Conservation (phyloP, 2,113 vertebrate genomes). For the Tetraodon nigroviridis region DNA sequence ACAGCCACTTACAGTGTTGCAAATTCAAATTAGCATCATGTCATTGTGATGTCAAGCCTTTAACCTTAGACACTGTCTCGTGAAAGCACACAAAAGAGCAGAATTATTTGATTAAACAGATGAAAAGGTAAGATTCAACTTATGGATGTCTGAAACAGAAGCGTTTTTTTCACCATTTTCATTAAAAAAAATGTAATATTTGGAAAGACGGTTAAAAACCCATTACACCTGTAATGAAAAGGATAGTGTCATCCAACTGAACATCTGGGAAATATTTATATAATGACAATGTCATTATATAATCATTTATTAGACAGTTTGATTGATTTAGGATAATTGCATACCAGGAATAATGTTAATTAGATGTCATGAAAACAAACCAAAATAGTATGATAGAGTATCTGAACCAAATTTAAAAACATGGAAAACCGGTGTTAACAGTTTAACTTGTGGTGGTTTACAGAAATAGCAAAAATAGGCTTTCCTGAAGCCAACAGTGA, state of each 20-base stretch:
- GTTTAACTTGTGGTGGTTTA: slow-evolving; percentile 18
- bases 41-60: slow-evolving; percentile 6
- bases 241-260: neutral
- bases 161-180: neutral
- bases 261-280: neutral
- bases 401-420: no score
- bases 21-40: slow-evolving; percentile 29
- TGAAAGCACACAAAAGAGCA: slow-evolving; percentile 1
- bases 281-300: neutral
- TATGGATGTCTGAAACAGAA: neutral
- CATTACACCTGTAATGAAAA: neutral
- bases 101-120: no score
- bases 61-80: slow-evolving; percentile 1
- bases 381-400: no score
- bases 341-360: no score
- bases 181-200: neutral
- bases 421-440: slow-evolving; percentile 19
- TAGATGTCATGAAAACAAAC: no score
- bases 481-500: slow-evolving; percentile 13
- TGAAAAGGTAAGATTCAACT: no score
- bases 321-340: neutral
- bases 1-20: neutral
- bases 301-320: neutral
- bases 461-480: slow-evolving; percentile 17
- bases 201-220: neutral